Conservation (phyloP, 2,888 invertebrate species). For the Xanthostigma xanthostigma region DNA sequence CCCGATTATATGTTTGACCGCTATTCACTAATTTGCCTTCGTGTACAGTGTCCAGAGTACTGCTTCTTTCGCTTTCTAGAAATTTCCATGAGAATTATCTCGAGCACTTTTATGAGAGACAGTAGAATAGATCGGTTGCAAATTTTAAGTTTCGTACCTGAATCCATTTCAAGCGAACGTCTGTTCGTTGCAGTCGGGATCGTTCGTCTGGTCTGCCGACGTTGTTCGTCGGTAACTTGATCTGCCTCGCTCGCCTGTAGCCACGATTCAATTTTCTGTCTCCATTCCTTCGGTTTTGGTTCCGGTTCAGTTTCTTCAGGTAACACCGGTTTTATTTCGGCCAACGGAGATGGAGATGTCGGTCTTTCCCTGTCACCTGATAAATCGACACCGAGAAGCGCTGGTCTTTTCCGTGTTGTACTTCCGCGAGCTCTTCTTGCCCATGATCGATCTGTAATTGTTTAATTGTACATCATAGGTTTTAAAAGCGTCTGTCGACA, state of each 20-base stretch:
- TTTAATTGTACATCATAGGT: neutral
- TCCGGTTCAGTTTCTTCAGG: constrained; percentile 32
- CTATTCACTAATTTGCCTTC: constrained; percentile 47
- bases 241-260: constrained; percentile 75
- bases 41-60: constrained; percentile 54
- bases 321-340: constrained; percentile 36
- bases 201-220: constrained; percentile 46
- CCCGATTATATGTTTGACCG: constrained; percentile 39
- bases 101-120: no score
- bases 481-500: no score
- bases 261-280: constrained; percentile 86
- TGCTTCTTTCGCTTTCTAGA: constrained; percentile 64
- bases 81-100: neutral
- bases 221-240: constrained; percentile 51
- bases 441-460: constrained; percentile 65
- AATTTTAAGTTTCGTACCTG: constrained; percentile 36
- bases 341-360: constrained; percentile 47
- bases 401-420: constrained; percentile 61
- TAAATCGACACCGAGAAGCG: constrained; percentile 56
- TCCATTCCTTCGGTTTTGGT: constrained; percentile 55
- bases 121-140: neutral
- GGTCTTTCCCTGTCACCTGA: constrained; percentile 57
- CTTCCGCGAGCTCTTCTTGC: constrained; percentile 63
- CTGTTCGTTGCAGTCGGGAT: constrained; percentile 40
- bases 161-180: constrained; percentile 71